These are phyloP conservation scores for Artibeus lituratus DNA, from an alignment of 2,797 vertebrate genomes.

Conservation along the genomic window DNA sequence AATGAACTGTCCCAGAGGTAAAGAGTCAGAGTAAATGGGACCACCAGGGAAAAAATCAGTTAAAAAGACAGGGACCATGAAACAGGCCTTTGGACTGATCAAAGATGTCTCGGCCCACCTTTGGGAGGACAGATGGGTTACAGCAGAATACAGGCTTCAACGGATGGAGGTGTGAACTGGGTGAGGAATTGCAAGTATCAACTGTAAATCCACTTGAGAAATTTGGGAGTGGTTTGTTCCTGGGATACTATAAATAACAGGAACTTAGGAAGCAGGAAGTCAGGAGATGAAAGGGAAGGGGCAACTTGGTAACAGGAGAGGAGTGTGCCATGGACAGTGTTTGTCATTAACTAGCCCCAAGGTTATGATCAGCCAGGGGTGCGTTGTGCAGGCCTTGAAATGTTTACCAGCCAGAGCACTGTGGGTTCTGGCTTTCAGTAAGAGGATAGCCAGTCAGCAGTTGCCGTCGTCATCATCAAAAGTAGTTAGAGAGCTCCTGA, in stretches of 20 bases:
- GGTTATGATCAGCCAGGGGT: neutral
- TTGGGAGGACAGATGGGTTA: neutral
- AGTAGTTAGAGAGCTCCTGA: neutral
- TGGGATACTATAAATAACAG: constrained; percentile 66
- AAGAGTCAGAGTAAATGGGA: neutral
- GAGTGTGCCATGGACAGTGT: constrained; percentile 15
- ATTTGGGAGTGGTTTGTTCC: constrained; percentile 68
- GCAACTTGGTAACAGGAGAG: constrained; percentile 55
- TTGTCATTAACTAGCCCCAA: constrained; percentile 52
- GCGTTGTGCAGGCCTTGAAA: neutral
- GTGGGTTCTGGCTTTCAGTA: neutral
- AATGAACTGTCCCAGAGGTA: neutral
- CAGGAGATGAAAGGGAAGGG: constrained; percentile 62
- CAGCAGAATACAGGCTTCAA: constrained; percentile 12
- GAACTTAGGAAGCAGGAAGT: constrained; percentile 70
- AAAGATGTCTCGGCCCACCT: neutral
- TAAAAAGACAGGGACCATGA: neutral
- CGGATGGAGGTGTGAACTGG: constrained; percentile 34
- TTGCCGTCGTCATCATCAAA: neutral
- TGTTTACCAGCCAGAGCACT: neutral
- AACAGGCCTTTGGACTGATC: neutral
- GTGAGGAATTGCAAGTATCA: constrained; percentile 68
- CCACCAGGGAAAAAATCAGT: neutral
- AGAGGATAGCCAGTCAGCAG: neutral
- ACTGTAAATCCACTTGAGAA: constrained; percentile 72